Evolutionary conservation across 2,888 invertebrate species (phyloP), one percentile per base, ranked within the genome.

Genomic region (Pachycephus smyrnensis): DNA sequence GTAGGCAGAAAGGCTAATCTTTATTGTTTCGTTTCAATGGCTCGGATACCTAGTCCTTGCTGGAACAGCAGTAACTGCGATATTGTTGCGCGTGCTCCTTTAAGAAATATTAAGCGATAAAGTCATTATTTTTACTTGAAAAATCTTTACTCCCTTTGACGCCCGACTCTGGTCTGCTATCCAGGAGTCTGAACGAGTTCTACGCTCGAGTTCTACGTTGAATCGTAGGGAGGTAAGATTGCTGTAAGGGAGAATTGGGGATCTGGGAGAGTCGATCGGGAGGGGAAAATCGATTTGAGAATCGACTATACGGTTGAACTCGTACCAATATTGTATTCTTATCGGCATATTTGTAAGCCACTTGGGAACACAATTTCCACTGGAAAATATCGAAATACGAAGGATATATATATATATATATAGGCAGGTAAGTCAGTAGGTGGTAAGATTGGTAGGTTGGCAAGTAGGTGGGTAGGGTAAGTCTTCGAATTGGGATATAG

Each of bases 271-370:
- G 71, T 11, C 69, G 69, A n/a, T 30, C 4, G 33, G 12, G 1
- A 15, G 31, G 12, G 1, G 11, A 9, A 71, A 33, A 12, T 55
- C 9, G 55, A 55, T 55, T 55, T 23, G 30, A 1, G 71, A 71
- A 31, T 71, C 12, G 71, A 71, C 31, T 23, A 31, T 71, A 71
- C 31, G 31, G 12, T 31, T 15, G 12, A 2, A 71, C 71, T 33
- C 32, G 71, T 6, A n/a, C 31, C 31, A 83, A 86, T 86, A 86
- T 86, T 86, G 86, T 86, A 82, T 81, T 80, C 84, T 84, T 83
- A 86, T 86, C 85, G 86, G 84, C 86, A 86, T 86, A 86, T 86
- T 86, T 86, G 87, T 86, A 84, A 86, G 84, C 86, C 84, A 86
- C 86, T 86, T 84, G 82, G 84, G 80, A 82, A 86, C 86, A 86